A percentile compares a stretch with the other conserved stretches of the same genome.
Evolutionary conservation across 2,797 vertebrate genomes (phyloP).

Genomic region (Brachymystax lenok): DNA sequence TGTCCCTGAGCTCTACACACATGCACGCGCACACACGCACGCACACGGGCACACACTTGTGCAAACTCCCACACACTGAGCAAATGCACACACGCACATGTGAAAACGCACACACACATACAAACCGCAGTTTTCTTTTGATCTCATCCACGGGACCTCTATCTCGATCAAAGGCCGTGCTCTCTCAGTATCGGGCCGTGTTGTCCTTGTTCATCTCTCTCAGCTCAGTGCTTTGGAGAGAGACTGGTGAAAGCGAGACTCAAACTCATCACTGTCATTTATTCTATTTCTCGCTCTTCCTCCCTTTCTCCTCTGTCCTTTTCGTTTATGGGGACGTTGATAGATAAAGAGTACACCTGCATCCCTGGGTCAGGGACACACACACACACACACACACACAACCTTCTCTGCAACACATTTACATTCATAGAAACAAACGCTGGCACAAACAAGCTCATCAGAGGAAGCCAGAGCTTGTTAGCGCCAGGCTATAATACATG

Average conservation of each 20-base stretch:
- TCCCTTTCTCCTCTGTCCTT: too few species aligned
- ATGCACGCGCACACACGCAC: conserved; percentile 18
- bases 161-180: background rate
- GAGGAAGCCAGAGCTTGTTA: conserved; percentile 65
- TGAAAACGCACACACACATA: background rate
- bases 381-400: conserved; percentile 1
- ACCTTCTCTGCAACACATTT: conserved; percentile 41
- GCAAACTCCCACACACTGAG: background rate
- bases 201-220: background rate
- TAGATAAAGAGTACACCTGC: too few species aligned
- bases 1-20: background rate
- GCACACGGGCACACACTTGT: conserved; percentile 33
- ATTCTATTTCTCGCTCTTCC: too few species aligned
- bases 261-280: background rate
- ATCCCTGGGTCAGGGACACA: background rate
- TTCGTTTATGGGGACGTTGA: too few species aligned
- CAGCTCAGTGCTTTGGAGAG: background rate
- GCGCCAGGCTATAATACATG: conserved; percentile 52
- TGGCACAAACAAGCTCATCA: conserved; percentile 71
- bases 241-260: background rate
- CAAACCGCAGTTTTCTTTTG: conserved; percentile 17
- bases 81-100: background rate
- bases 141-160: background rate
- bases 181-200: background rate
- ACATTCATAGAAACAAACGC: conserved; percentile 51